Evolutionary conservation across 64 coral and sea anemone species (phyloP).

Genomic region (Dendronephthya gigantea): DNA sequence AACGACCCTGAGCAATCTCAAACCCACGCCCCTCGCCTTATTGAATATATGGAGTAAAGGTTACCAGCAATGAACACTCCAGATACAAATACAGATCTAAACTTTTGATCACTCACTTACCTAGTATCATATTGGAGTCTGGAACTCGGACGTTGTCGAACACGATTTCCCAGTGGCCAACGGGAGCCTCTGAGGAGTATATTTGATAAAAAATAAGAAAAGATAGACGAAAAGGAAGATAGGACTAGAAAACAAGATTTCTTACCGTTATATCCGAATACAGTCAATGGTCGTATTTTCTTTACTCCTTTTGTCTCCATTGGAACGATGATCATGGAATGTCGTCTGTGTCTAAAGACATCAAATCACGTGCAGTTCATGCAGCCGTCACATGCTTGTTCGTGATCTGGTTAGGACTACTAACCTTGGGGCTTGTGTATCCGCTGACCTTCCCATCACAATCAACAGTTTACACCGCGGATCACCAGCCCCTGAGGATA

Average conservation of each 20-base stretch:
- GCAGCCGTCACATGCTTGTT: not conserved
- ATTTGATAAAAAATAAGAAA: not conserved
- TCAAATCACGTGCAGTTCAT: not conserved
- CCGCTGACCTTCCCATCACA: conserved; percentile 70
- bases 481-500: conserved; percentile 67
- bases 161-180: conserved; percentile 53
- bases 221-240: not conserved
- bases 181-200: conserved; percentile 46
- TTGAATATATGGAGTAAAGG: not conserved
- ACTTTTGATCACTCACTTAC: conserved; percentile 28
- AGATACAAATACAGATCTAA: not conserved
- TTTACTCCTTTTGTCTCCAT: conserved; percentile 66
- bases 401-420: too few relatives aligned
- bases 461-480: conserved; percentile 70
- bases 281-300: conserved; percentile 55
- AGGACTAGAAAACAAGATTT: too few relatives aligned
- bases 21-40: conserved; percentile 96
- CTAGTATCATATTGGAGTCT: conserved; percentile 46
- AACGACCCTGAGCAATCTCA: conserved; percentile 94
- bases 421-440: conserved; percentile 48
- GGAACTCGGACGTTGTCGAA: conserved; percentile 67
- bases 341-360: conserved; percentile 55
- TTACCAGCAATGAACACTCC: not conserved
- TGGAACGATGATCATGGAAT: conserved; percentile 86
- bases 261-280: conserved; percentile 85